These are phyloP conservation scores for Macrosteles quadrilineatus DNA, from an alignment of 1,140 invertebrate genomes.

Conservation along the genomic window DNA sequence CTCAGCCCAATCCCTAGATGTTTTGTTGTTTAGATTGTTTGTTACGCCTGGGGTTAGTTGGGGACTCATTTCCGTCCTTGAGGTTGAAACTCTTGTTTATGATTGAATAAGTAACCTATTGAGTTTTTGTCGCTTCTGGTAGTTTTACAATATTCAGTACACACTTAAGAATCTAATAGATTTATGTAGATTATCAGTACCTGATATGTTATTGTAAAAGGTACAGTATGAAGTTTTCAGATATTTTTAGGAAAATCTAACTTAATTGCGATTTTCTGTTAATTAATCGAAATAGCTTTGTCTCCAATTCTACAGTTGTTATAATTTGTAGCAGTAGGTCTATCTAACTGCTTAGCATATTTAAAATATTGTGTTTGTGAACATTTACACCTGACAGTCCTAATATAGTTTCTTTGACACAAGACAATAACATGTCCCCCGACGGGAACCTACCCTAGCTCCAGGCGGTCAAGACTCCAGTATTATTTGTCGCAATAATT, in stretches of 20 bases:
- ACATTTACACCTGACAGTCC: too few species aligned
- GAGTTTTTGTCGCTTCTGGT: not conserved
- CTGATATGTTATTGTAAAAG: not conserved
- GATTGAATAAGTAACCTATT: not conserved
- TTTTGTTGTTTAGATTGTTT: constrained; percentile 16
- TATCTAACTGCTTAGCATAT: not conserved
- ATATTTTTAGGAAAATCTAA: not conserved
- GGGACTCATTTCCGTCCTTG: not conserved
- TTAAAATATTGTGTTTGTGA: too few species aligned
- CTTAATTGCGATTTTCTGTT: not conserved
- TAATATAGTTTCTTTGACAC: too few species aligned
- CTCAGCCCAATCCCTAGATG: not conserved
- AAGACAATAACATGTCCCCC: not conserved
- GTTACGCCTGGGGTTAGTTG: not conserved
- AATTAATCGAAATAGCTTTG: too few species aligned
- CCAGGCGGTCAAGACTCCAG: not conserved
- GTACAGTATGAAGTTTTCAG: not conserved
- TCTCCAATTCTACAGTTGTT: not conserved
- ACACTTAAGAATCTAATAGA: not conserved
- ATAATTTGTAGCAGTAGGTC: not conserved
- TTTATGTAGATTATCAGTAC: not conserved
- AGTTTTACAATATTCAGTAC: not conserved
- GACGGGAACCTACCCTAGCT: not conserved
- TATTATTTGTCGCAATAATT: constrained; percentile 21
- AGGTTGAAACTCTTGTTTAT: not conserved